Conservation (phyloP, 2,113 vertebrate genomes). For the Protomyctophum bolini region DNA sequence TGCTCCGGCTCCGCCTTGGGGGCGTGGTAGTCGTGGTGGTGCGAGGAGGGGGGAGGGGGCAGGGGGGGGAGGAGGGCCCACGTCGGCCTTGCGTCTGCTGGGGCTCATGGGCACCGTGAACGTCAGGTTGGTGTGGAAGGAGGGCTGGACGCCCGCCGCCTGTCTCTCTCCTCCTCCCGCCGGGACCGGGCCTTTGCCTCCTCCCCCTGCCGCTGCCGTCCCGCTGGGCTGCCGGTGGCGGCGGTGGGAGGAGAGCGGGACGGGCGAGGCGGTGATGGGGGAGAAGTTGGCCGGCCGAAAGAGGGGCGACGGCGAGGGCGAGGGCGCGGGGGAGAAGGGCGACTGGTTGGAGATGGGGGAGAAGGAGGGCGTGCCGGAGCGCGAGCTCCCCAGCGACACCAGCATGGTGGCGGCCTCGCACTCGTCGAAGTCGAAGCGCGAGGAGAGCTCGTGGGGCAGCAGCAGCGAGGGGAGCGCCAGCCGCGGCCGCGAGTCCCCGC, state of each 20-base stretch:
- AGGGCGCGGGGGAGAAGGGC: conserved; percentile 89
- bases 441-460: conserved; percentile 81
- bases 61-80: conserved; percentile 56
- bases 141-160: conserved; percentile 81
- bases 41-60: conserved; percentile 54
- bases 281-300: conserved; percentile 91
- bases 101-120: conserved; percentile 93
- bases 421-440: conserved; percentile 91
- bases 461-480: conserved; percentile 75
- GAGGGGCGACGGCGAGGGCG: conserved; percentile 88
- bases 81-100: conserved; percentile 84
- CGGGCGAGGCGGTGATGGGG: conserved; percentile 86
- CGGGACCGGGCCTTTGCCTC: conserved; percentile 69
- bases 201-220: conserved; percentile 71
- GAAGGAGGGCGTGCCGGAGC: conserved; percentile 89
- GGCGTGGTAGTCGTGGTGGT: conserved; percentile 77
- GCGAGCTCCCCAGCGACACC: conserved; percentile 90
- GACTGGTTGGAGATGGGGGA: conserved; percentile 91
- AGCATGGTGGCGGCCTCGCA: conserved; percentile 93
- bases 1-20: conserved; percentile 76
- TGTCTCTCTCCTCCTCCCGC: conserved; percentile 81
- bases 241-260: conserved; percentile 77
- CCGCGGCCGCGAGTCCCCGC: conserved; percentile 84
- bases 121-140: conserved; percentile 88
- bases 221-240: conserved; percentile 85